These are phyloP conservation scores for Andrena fulva DNA, from an alignment of 2,888 invertebrate genomes.

Conservation along the genomic window DNA sequence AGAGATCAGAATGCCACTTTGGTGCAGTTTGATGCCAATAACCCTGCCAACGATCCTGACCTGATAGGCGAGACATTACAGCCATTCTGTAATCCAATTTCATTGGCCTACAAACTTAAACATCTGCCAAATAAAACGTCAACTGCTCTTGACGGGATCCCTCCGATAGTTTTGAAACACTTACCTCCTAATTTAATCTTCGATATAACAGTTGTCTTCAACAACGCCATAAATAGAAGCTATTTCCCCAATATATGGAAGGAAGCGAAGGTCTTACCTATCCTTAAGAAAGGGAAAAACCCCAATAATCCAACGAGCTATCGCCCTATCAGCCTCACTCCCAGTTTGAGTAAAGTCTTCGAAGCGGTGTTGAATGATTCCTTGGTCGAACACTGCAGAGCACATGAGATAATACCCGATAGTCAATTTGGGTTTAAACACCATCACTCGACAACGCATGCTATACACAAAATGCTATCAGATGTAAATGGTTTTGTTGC, in stretches of 20 bases:
- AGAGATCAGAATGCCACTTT: no score
- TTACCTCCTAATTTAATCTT: background rate
- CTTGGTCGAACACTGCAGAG: accelerated
- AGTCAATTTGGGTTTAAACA: background rate
- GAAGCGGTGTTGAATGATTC: background rate
- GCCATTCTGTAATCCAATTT: background rate
- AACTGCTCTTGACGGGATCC: background rate
- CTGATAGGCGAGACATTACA: background rate
- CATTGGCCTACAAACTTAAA: background rate
- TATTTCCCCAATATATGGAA: conserved; percentile 45
- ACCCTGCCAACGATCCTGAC: background rate
- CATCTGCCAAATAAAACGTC: background rate
- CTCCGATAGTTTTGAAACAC: no score
- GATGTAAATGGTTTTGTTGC: background rate
- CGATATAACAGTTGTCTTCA: background rate
- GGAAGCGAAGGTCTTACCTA: conserved; percentile 45
- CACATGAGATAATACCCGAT: background rate
- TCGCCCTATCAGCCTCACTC: conserved; percentile 37
- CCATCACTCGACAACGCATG: background rate
- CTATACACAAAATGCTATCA: background rate
- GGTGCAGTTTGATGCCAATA: background rate
- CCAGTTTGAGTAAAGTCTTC: background rate
- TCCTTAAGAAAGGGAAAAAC: conserved; percentile 33
- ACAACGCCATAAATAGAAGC: background rate
- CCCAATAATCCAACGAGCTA: background rate